These are phyloP conservation scores for Gallinago nigripennis DNA, from an alignment of 2,797 vertebrate species.

Conservation along the genomic window DNA sequence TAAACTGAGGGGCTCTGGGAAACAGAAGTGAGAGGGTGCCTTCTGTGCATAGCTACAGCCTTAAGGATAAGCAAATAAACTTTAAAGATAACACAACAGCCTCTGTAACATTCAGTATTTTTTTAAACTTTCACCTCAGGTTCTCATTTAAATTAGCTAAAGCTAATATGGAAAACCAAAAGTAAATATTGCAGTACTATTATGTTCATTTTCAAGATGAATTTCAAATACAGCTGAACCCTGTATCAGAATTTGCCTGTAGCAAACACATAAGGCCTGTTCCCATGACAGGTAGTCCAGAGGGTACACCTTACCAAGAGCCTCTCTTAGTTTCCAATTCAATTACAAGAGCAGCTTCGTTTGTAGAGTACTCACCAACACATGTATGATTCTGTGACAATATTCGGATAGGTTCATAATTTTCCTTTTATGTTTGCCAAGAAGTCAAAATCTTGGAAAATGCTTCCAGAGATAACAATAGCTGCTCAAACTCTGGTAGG, in stretches of 20 bases:
- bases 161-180: background rate
- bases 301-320: background rate
- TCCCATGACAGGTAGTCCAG: background rate
- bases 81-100: background rate
- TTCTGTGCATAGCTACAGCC: background rate
- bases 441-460: background rate
- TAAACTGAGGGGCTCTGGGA: background rate
- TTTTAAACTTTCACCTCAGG: background rate
- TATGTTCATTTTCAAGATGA: background rate
- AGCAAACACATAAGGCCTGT: background rate
- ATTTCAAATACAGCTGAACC: background rate
- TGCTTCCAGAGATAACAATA: background rate
- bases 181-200: no score
- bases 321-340: background rate
- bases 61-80: background rate
- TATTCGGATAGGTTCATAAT: background rate
- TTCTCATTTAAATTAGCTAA: background rate
- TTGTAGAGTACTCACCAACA: background rate
- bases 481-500: background rate
- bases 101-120: background rate
- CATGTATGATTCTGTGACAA: background rate
- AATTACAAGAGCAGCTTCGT: background rate
- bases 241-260: background rate
- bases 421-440: background rate
- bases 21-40: background rate